These are phyloP conservation scores for Hippocampus barbouri DNA, from an alignment of 2,113 vertebrate genomes.

Conservation along the genomic window DNA sequence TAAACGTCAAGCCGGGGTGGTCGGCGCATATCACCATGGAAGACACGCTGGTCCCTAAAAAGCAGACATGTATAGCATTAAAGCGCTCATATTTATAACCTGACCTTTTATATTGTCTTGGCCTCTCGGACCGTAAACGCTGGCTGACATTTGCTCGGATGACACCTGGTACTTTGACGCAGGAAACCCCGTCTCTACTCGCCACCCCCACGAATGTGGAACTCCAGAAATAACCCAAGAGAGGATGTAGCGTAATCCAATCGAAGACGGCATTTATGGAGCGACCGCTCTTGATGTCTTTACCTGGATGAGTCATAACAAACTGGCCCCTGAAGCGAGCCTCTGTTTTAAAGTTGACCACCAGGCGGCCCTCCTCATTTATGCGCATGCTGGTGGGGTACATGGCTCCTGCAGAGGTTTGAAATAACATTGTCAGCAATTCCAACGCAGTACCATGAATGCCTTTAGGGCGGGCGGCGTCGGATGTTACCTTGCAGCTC, in stretches of 20 bases:
- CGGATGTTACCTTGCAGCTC: conserved; percentile 70
- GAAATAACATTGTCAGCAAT: neutral
- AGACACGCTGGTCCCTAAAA: conserved; percentile 65
- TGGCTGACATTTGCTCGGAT: conserved; percentile 52
- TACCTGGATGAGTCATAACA: conserved; percentile 78
- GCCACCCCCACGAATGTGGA: conserved; percentile 12
- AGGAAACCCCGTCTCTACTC: conserved; percentile 38
- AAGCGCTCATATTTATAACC: conserved; percentile 32
- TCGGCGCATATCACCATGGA: conserved; percentile 76
- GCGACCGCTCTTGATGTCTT: conserved; percentile 10
- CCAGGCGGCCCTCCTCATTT: conserved; percentile 70
- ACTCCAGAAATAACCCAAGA: conserved; percentile 59
- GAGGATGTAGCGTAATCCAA: conserved; percentile 45
- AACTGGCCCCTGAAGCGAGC: conserved; percentile 74
- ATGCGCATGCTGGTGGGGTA: conserved; percentile 76
- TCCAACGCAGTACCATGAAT: neutral
- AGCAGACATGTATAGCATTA: conserved; percentile 10
- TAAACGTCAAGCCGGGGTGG: conserved; percentile 74
- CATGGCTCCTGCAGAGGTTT: conserved; percentile 64
- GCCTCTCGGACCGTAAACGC: conserved; percentile 33
- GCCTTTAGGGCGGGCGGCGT: neutral
- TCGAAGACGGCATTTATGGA: conserved; percentile 33
- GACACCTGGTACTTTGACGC: conserved; percentile 52
- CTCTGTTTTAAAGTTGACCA: conserved; percentile 75
- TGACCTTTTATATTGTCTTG: conserved; percentile 33